phyloP scores from a whole-genome alignment of 2,113 vertebrate species.

The Melanerpes formicivorus region DNA sequence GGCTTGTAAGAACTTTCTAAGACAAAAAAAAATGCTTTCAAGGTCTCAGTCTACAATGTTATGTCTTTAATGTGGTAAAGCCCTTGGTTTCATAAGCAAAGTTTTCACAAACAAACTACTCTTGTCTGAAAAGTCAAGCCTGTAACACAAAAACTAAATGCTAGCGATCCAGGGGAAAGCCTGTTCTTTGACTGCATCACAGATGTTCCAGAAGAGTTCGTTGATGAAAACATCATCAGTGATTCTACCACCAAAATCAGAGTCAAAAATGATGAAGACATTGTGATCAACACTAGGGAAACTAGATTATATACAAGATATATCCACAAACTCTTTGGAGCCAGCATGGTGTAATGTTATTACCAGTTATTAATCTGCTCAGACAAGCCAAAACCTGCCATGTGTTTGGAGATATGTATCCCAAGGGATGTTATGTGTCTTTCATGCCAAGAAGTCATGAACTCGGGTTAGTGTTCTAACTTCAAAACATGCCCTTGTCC shows the following conservation, averaged over 20 bases:
- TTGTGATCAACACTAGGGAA: background rate
- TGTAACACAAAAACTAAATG: background rate
- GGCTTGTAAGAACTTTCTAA: background rate
- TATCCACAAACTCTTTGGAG: background rate
- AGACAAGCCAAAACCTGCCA: background rate
- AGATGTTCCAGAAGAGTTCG: background rate
- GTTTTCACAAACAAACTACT: background rate
- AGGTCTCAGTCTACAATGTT: background rate
- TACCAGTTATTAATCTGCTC: background rate
- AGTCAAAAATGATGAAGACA: background rate
- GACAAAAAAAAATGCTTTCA: background rate
- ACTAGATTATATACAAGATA: background rate
- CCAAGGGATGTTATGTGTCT: background rate
- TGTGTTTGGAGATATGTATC: background rate
- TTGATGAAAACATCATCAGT: background rate
- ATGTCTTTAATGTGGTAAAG: background rate
- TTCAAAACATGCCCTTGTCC: background rate
- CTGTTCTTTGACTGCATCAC: background rate
- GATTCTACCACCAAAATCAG: background rate
- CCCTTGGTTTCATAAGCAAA: background rate
- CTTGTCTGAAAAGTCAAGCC: background rate
- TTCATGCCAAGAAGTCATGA: background rate
- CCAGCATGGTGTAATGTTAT: background rate
- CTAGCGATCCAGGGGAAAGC: background rate
- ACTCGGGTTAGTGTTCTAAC: background rate